These are phyloP conservation scores for Cosmorhoe ocellata DNA, from an alignment of 2,888 invertebrate genomes.

Conservation along the genomic window DNA sequence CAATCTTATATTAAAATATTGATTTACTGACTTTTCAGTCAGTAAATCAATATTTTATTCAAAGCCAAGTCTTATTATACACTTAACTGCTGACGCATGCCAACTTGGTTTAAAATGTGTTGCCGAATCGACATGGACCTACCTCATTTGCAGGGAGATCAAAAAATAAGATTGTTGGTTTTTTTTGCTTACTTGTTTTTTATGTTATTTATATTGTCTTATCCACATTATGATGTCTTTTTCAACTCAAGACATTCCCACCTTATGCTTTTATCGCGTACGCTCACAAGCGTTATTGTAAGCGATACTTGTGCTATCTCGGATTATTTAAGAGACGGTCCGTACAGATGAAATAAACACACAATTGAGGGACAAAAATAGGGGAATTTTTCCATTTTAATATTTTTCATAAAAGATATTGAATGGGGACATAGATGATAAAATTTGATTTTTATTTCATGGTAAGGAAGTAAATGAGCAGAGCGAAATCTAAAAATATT, in stretches of 20 bases:
- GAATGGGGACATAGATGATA: constrained; percentile 10
- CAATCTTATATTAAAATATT: too few species aligned
- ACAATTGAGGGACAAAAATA: constrained; percentile 35
- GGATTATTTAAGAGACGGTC: constrained; percentile 70
- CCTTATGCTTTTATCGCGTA: constrained; percentile 72
- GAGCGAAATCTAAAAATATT: neutral
- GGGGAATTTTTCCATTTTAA: constrained; percentile 39
- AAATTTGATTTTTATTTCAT: constrained; percentile 22
- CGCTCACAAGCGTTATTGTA: constrained; percentile 63
- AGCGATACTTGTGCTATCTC: constrained; percentile 68
- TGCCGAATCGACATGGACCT: too few species aligned
- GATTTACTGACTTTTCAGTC: too few species aligned
- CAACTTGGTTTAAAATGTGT: too few species aligned
- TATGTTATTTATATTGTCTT: constrained; percentile 10
- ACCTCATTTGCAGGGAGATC: too few species aligned
- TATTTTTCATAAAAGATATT: constrained; percentile 39
- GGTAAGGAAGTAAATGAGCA: neutral
- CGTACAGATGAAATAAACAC: constrained; percentile 67
- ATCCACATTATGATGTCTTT: constrained; percentile 42
- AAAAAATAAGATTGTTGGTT: too few species aligned
- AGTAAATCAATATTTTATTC: too few species aligned
- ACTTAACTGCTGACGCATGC: too few species aligned
- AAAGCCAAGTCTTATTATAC: too few species aligned
- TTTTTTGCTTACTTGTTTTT: too few species aligned
- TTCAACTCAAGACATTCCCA: constrained; percentile 50